A percentile compares a stretch with the other conserved stretches of the same genome.
These are phyloP conservation scores for Thamnophis elegans DNA, from an alignment of 2,797 vertebrate species.

Conservation along the genomic window DNA sequence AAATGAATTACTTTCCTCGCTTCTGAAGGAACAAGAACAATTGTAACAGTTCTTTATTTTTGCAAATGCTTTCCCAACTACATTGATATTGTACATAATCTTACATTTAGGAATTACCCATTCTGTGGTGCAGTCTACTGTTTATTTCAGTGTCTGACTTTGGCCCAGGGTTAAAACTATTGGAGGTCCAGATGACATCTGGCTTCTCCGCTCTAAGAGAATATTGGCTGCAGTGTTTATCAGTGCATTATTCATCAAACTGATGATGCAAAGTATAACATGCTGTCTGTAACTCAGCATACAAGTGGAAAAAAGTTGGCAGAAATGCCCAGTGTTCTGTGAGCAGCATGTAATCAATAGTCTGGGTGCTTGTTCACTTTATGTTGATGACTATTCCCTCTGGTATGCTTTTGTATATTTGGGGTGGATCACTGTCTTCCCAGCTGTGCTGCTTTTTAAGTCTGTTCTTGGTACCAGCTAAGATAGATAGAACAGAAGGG, in stretches of 20 bases:
- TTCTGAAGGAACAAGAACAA: slow-evolving; percentile 18
- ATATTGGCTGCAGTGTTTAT: slow-evolving; percentile 80
- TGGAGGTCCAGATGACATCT: slow-evolving; percentile 80
- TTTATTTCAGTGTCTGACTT: slow-evolving; percentile 71
- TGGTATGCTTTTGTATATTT: slow-evolving; percentile 76
- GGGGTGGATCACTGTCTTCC: slow-evolving; percentile 75
- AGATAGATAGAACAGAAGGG: slow-evolving; percentile 71
- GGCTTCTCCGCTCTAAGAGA: slow-evolving; percentile 76
- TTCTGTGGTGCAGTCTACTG: slow-evolving; percentile 38
- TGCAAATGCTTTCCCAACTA: slow-evolving; percentile 38
- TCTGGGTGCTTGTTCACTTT: slow-evolving; percentile 79
- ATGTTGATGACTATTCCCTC: slow-evolving; percentile 80
- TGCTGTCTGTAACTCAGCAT: slow-evolving; percentile 77
- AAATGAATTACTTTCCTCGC: slow-evolving; percentile 30
- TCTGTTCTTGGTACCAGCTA: slow-evolving; percentile 67
- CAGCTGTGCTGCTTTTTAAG: slow-evolving; percentile 75
- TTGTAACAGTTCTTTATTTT: slow-evolving; percentile 38
- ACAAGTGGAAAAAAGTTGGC: slow-evolving; percentile 76
- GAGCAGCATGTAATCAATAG: slow-evolving; percentile 79
- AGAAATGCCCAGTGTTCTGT: slow-evolving; percentile 77
- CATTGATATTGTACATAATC: slow-evolving; percentile 26
- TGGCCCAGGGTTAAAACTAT: slow-evolving; percentile 78
- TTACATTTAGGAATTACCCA: slow-evolving; percentile 45
- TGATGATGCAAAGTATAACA: slow-evolving; percentile 80
- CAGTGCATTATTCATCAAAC: slow-evolving; percentile 83